These are phyloP conservation scores for Dicaeum eximium DNA, from an alignment of 2,113 vertebrate species.

Conservation along the genomic window DNA sequence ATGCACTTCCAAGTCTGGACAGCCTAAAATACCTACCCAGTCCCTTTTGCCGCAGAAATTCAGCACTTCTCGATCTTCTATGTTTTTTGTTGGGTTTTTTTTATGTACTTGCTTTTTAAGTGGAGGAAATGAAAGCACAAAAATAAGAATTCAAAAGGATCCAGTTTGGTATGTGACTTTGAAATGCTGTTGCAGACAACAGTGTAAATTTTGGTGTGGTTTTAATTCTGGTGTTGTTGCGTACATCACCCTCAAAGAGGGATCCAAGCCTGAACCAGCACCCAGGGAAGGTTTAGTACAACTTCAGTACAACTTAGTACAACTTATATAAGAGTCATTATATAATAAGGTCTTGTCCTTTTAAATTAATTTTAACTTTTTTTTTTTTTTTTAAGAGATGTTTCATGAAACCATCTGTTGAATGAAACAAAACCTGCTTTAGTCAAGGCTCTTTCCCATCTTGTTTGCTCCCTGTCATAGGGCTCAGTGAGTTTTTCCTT, in stretches of 20 bases:
- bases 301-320: no score
- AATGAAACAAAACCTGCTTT: background rate
- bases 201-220: background rate
- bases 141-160: background rate
- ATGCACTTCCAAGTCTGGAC: background rate
- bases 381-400: background rate
- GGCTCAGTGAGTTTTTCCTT: background rate
- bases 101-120: background rate
- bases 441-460: background rate
- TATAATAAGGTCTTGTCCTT: background rate
- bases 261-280: background rate
- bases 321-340: no score
- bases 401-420: background rate
- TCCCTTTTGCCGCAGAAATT: background rate
- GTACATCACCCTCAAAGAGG: background rate
- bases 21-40: background rate
- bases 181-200: background rate
- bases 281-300: background rate
- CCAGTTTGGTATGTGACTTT: background rate
- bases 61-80: background rate
- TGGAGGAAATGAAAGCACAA: background rate
- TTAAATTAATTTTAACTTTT: background rate
- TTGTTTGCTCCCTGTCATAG: background rate
- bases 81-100: background rate
- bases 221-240: background rate